Percentiles rank a stretch among this genome's conserved stretches.
phyloP scores from a whole-genome alignment of 1,140 invertebrate genomes.

The Bombus balteatus region DNA sequence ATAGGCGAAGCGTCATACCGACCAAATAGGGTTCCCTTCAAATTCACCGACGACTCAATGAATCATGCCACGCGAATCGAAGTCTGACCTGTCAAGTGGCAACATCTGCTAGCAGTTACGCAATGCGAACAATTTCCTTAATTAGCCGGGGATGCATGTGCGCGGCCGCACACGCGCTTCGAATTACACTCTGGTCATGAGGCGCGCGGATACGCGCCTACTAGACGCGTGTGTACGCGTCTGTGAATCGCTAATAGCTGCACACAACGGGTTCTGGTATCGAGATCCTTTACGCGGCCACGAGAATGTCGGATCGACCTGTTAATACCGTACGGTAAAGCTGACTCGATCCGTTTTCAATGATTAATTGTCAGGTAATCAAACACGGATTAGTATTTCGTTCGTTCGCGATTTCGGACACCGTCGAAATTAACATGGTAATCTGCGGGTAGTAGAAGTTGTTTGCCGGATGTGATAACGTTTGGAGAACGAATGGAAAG shows the following conservation, averaged over 20 bases:
- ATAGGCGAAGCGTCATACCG: background rate
- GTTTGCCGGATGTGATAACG: background rate
- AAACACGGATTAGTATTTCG: slow-evolving; percentile 30
- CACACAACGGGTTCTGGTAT: background rate
- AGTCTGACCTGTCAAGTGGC: background rate
- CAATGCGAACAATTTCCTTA: slow-evolving; percentile 65
- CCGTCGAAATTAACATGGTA: background rate
- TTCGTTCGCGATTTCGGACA: background rate
- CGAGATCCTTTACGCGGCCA: slow-evolving; percentile 42
- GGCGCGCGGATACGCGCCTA: background rate
- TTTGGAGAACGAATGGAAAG: background rate
- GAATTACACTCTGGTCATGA: slow-evolving; percentile 15
- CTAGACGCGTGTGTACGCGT: background rate
- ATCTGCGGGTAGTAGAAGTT: background rate
- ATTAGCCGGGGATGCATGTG: slow-evolving; percentile 47
- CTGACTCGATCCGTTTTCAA: slow-evolving; percentile 44
- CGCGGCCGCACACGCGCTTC: slow-evolving; percentile 20
- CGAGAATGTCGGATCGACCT: slow-evolving; percentile 31
- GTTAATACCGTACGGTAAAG: slow-evolving; percentile 34
- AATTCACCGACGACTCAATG: slow-evolving; percentile 2
- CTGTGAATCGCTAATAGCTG: background rate
- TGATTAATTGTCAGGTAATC: slow-evolving; percentile 53
- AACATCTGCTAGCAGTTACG: slow-evolving; percentile 32
- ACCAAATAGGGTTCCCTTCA: background rate
- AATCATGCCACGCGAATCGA: slow-evolving; percentile 1